These are phyloP conservation scores for Cinclus mexicanus DNA, from an alignment of 2,113 vertebrate species.

Conservation along the genomic window DNA sequence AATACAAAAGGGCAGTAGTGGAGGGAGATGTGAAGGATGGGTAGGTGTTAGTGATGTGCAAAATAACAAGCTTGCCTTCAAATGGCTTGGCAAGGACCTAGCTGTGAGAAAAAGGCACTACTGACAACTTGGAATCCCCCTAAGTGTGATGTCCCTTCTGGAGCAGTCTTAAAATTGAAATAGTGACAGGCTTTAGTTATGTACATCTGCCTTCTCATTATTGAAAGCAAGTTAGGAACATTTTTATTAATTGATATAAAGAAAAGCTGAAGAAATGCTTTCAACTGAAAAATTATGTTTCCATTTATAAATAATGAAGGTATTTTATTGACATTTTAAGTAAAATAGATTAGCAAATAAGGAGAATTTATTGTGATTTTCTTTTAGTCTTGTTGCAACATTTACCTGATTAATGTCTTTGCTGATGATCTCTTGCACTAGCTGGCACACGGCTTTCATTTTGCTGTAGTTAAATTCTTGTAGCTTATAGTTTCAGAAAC, in stretches of 20 bases:
- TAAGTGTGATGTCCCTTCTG: conserved; percentile 16
- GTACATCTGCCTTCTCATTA: not conserved
- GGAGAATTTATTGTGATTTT: not conserved
- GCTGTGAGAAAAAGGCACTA: conserved; percentile 38
- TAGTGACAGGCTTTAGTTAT: not conserved
- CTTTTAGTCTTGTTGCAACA: not conserved
- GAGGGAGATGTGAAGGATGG: conserved; percentile 39
- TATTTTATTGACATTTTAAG: not conserved
- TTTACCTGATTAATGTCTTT: not conserved
- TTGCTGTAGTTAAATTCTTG: not conserved
- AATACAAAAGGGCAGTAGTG: conserved; percentile 48
- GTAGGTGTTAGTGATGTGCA: conserved; percentile 38
- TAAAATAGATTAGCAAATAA: not conserved
- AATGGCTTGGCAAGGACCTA: conserved; percentile 38
- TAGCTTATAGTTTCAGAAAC: not conserved
- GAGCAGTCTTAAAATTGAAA: not conserved
- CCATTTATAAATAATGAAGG: not conserved
- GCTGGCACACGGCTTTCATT: not conserved
- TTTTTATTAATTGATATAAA: not conserved
- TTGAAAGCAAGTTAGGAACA: not conserved
- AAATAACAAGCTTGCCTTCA: conserved; percentile 40
- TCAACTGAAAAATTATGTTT: not conserved
- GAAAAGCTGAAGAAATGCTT: not conserved
- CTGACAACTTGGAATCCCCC: conserved; percentile 44
- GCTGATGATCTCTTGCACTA: not conserved